Percentiles rank a stretch among this genome's conserved stretches.
phyloP scores from a whole-genome alignment of 2,113 vertebrate genomes.

The Thinocorus orbignyianus region DNA sequence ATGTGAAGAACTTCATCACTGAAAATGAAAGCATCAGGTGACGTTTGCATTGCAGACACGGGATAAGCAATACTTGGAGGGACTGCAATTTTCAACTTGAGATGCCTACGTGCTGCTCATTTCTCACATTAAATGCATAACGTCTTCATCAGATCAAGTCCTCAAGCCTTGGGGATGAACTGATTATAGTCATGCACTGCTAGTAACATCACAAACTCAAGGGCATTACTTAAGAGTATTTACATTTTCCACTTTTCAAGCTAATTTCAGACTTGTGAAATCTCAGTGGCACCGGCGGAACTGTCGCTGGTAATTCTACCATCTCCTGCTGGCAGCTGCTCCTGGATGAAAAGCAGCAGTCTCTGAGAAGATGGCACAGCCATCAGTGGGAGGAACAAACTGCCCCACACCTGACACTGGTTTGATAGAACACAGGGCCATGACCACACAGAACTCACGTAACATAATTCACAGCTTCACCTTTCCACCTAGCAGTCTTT shows the following conservation, averaged over 20 bases:
- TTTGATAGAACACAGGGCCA: not conserved
- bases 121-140: not conserved
- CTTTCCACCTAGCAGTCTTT: not conserved
- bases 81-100: not conserved
- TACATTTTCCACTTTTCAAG: not conserved
- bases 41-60: not conserved
- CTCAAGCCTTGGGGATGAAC: not conserved
- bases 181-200: not conserved
- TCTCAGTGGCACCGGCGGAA: not conserved
- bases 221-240: not conserved
- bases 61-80: not conserved
- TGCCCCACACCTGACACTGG: not conserved
- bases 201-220: not conserved
- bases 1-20: not conserved
- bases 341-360: not conserved
- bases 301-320: not conserved
- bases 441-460: not conserved
- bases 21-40: not conserved
- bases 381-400: not conserved
- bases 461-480: not conserved
- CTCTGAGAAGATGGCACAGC: not conserved
- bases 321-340: not conserved
- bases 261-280: not conserved
- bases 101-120: rapidly evolving
- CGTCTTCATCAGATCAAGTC: not conserved